phyloP scores from a whole-genome alignment of 2,797 vertebrate species.

The Tauraco hartlaubi region DNA sequence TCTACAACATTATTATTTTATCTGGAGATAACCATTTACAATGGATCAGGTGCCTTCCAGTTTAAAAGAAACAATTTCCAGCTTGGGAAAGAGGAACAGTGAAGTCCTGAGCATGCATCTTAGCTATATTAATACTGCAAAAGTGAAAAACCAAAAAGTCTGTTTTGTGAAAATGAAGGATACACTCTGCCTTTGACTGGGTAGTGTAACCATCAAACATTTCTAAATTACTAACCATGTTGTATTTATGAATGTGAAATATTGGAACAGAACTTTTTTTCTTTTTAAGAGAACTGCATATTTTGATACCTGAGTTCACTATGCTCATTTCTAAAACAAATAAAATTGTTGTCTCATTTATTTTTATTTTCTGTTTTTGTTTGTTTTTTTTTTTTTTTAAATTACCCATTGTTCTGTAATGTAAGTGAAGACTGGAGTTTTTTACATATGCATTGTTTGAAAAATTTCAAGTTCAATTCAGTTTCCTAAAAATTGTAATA shows the following conservation, averaged over 20 bases:
- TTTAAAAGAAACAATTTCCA: not conserved
- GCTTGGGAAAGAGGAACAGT: not conserved
- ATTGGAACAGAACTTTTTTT: not conserved
- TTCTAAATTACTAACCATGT: not conserved
- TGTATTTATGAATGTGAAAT: not conserved
- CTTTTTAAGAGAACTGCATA: not conserved
- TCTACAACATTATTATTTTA: not conserved
- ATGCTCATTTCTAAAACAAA: not conserved
- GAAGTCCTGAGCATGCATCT: not conserved
- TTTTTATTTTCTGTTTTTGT: not conserved
- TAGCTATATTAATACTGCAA: not conserved
- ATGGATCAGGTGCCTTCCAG: not conserved
- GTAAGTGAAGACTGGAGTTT: fast-evolving
- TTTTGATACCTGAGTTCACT: not conserved
- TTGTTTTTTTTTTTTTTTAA: not conserved
- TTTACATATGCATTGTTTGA: not conserved
- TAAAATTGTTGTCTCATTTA: not conserved
- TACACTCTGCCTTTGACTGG: not conserved
- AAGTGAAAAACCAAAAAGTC: not conserved
- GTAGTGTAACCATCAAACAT: not conserved
- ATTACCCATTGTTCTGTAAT: not conserved
- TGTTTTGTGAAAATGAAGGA: not conserved
- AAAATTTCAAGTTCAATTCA: not conserved
- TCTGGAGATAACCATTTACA: not conserved
- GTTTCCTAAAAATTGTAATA: not conserved